Conservation (phyloP, 2,113 vertebrate genomes). For the Dunckerocampus dactyliophorus region DNA sequence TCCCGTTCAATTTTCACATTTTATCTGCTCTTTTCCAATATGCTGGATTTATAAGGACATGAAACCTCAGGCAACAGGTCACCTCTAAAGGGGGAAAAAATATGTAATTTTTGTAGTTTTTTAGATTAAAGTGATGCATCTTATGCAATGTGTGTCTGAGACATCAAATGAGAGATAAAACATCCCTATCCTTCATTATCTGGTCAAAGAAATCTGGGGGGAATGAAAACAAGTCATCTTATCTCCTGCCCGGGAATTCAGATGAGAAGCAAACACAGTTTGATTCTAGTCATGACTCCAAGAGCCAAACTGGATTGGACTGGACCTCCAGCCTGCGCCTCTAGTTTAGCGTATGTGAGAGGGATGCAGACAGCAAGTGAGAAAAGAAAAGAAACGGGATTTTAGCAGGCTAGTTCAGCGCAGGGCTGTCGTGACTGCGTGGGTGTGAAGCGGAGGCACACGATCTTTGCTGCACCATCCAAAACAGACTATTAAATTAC, state of each 20-base stretch:
- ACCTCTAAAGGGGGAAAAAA: not conserved
- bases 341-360: not conserved
- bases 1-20: not conserved
- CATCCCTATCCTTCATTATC: constrained; percentile 8
- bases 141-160: constrained; percentile 19
- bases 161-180: constrained; percentile 26
- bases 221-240: constrained; percentile 15
- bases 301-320: constrained; percentile 19
- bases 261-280: constrained; percentile 6
- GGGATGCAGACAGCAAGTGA: constrained; percentile 9
- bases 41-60: constrained; percentile 7
- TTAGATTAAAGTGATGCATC: constrained; percentile 9
- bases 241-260: constrained; percentile 28
- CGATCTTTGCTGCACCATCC: constrained; percentile 4
- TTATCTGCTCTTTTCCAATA: constrained; percentile 4
- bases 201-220: constrained; percentile 19
- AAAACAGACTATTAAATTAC: constrained; percentile 21
- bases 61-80: not conserved
- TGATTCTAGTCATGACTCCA: constrained; percentile 5
- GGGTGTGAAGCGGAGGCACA: constrained; percentile 30
- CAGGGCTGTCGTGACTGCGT: constrained; percentile 24
- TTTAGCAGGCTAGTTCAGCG: not conserved
- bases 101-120: not conserved
- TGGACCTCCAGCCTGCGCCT: constrained; percentile 20
- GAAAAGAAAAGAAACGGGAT: not conserved